phyloP scores from a whole-genome alignment of 2,113 vertebrate genomes.

The Chamaetylas fuelleborni region DNA sequence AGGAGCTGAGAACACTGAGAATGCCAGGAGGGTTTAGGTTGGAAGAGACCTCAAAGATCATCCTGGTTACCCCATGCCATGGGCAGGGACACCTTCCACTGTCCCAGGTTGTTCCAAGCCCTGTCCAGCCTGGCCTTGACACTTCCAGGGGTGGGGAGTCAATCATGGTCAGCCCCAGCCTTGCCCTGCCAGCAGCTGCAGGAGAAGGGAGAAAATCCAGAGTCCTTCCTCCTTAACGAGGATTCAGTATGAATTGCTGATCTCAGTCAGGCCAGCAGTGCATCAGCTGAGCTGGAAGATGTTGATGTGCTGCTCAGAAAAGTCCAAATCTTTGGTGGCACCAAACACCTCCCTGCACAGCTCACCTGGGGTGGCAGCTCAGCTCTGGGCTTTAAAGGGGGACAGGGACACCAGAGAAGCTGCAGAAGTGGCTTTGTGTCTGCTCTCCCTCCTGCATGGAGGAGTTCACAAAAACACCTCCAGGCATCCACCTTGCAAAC shows the following conservation, averaged over 20 bases:
- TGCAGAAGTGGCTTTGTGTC: background rate
- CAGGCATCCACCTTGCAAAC: background rate
- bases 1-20: background rate
- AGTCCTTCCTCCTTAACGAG: background rate
- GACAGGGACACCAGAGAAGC: background rate
- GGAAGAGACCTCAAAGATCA: background rate
- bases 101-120: background rate
- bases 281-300: background rate
- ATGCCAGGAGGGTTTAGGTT: background rate
- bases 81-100: background rate
- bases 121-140: accelerated
- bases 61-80: background rate
- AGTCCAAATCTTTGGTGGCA: background rate
- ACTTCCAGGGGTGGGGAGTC: background rate
- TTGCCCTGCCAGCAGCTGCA: background rate
- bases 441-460: background rate
- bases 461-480: background rate
- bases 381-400: background rate
- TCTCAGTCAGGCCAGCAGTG: background rate
- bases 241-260: background rate
- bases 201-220: background rate
- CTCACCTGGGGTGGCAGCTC: background rate
- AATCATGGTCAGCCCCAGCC: background rate
- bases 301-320: background rate
- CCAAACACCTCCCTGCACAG: accelerated